These are phyloP conservation scores for Nomada goodeniana DNA, from an alignment of 2,888 invertebrate species.

Conservation along the genomic window DNA sequence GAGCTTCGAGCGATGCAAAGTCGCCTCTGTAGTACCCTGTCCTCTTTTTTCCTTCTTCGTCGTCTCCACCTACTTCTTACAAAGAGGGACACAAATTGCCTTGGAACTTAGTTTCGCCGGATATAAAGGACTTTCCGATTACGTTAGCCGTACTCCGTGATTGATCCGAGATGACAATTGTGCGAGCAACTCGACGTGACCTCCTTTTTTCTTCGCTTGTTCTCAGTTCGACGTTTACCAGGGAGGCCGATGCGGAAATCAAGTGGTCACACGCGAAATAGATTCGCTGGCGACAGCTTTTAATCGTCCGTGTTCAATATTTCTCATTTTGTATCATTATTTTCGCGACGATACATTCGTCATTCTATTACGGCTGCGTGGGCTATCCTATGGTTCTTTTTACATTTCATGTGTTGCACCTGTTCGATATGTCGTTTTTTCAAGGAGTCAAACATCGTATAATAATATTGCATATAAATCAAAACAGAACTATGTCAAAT, in stretches of 20 bases:
- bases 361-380: no score
- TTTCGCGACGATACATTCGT: no score
- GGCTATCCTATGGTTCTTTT: no score
- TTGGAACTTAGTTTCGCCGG: slow-evolving; percentile 82
- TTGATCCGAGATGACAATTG: slow-evolving; percentile 81
- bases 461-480: no score
- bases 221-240: slow-evolving; percentile 28
- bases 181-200: slow-evolving; percentile 68
- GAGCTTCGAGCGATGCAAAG: slow-evolving; percentile 79
- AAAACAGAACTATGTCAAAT: no score
- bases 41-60: slow-evolving; percentile 54
- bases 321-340: no score
- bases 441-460: no score
- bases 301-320: no score
- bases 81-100: slow-evolving; percentile 84
- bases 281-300: no score
- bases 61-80: slow-evolving; percentile 75
- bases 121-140: slow-evolving; percentile 83
- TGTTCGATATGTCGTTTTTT: no score
- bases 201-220: slow-evolving; percentile 48
- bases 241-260: not conserved
- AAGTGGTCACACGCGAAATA: not conserved
- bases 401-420: no score
- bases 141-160: slow-evolving; percentile 80
- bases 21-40: slow-evolving; percentile 72